Percentiles rank a stretch among this genome's conserved stretches.
phyloP scores from a whole-genome alignment of 2,888 invertebrate species.

The Oeneis ivallda region DNA sequence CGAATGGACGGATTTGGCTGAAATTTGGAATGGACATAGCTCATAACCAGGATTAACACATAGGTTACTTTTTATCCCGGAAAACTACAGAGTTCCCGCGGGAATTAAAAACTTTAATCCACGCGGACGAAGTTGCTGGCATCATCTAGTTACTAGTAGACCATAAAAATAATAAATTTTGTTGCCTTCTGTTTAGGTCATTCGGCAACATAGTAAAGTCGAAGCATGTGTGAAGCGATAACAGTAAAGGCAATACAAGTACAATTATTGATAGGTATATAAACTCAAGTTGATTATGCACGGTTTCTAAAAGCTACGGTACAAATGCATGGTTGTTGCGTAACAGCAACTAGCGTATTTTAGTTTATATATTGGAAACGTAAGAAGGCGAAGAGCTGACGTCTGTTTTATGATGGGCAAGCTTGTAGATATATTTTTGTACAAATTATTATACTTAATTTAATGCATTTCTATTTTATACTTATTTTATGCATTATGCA shows the following conservation, averaged over 20 bases:
- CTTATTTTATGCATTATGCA: no score
- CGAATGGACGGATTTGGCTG: no score
- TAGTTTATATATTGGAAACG: conserved; percentile 23
- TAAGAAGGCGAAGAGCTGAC: conserved; percentile 19
- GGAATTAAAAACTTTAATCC: no score
- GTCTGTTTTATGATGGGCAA: no score
- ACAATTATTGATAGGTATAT: conserved; percentile 34
- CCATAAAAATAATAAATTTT: conserved; percentile 7
- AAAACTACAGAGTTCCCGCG: no score
- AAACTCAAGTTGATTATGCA: conserved; percentile 57
- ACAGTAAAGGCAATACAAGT: conserved; percentile 48
- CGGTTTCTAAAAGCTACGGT: conserved; percentile 53
- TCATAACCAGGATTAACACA: no score
- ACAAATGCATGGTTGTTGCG: conserved; percentile 55
- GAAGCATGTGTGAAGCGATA: conserved; percentile 66
- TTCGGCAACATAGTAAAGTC: conserved; percentile 53
- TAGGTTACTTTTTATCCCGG: background rate
- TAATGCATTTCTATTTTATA: no score
- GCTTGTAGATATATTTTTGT: no score
- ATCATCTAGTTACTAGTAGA: no score
- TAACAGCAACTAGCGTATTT: conserved; percentile 45
- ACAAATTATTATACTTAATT: no score
- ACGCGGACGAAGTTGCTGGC: no score
- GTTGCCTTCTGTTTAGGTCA: conserved; percentile 30
- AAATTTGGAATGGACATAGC: no score